Conservation (phyloP, 2,797 vertebrate species). For the Hapalemur alaotrensis region DNA sequence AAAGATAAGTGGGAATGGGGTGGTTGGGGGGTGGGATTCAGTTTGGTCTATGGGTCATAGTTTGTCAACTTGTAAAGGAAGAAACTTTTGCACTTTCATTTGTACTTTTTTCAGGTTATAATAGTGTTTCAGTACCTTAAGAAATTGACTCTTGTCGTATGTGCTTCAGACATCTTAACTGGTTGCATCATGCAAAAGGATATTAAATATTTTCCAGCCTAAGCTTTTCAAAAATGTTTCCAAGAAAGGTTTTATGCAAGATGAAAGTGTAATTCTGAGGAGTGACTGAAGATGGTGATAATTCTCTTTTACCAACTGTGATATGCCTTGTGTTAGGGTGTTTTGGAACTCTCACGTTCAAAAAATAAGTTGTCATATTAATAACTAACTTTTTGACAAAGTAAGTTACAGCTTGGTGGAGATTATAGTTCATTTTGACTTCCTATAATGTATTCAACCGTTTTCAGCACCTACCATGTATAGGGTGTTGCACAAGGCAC, state of each 20-base stretch:
- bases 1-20: not conserved
- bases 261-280: not conserved
- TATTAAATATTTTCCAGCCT: not conserved
- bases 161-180: not conserved
- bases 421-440: not conserved
- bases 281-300: not conserved
- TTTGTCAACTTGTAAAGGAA: not conserved
- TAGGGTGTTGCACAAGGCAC: not conserved
- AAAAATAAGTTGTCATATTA: not conserved
- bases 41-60: no score
- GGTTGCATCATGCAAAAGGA: not conserved
- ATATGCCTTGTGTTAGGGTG: not conserved
- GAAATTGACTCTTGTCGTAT: not conserved
- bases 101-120: not conserved
- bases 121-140: not conserved
- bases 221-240: not conserved
- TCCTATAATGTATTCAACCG: not conserved
- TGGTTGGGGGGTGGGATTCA: no score
- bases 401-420: not conserved
- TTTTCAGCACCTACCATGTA: no score
- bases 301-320: not conserved
- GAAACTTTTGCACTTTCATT: not conserved
- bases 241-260: not conserved
- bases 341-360: not conserved
- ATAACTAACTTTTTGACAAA: not conserved